Evolutionary conservation across 2,888 invertebrate species (phyloP).

Genomic region (Orthosia gothica): DNA sequence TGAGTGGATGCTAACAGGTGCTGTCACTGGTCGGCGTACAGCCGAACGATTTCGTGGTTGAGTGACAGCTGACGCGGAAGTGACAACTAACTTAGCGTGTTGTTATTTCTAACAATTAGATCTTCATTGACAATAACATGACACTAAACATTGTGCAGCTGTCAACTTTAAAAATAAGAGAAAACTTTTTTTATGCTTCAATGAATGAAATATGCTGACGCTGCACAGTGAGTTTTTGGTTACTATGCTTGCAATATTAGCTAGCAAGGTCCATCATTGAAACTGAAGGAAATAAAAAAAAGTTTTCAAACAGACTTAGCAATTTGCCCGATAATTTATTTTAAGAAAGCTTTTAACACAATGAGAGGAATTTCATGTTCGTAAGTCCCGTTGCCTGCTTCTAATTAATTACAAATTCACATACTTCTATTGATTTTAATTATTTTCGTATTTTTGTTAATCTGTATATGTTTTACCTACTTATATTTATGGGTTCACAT

Average conservation of each 20-base stretch:
- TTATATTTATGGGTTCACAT: not conserved
- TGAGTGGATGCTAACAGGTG: conserved; percentile 77
- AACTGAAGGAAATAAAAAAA: not conserved
- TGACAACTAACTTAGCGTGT: conserved; percentile 64
- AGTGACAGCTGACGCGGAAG: conserved; percentile 69
- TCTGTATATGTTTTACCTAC: not conserved
- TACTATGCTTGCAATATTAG: not conserved
- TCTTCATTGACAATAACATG: conserved; percentile 51
- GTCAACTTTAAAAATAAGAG: conserved; percentile 24
- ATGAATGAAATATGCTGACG: conserved; percentile 14
- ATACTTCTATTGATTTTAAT: conserved; percentile 28
- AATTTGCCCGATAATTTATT: conserved; percentile 37
- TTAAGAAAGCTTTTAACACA: conserved; percentile 44
- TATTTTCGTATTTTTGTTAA: conserved; percentile 9
- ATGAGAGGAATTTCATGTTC: conserved; percentile 40
- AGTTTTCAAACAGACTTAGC: not conserved
- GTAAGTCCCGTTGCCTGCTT: conserved; percentile 9
- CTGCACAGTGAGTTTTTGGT: not conserved
- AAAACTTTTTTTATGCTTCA: conserved; percentile 2
- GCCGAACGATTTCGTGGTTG: conserved; percentile 69
- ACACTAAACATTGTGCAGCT: conserved; percentile 52
- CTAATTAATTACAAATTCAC: conserved; percentile 50
- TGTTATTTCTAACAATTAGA: conserved; percentile 58
- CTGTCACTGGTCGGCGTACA: conserved; percentile 75
- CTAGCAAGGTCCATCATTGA: not conserved